Evolutionary conservation across 37 sponge, comb jelly and placozoan genomes (phyloP).

Genomic region (Halisarca cf. caerulea): DNA sequence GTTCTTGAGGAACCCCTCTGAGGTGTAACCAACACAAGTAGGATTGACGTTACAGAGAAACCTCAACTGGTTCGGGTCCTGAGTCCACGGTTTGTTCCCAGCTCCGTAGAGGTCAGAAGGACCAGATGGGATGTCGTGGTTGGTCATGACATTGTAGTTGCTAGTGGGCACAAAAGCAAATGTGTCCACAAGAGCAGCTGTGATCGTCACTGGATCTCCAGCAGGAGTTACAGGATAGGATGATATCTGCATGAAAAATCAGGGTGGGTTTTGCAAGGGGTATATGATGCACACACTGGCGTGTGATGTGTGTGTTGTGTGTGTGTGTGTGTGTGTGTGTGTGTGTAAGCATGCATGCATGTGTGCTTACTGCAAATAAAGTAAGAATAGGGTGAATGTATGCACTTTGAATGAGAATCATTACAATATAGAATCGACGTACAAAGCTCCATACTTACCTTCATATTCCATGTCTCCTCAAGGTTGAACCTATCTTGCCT

Average conservation of each 20-base stretch:
- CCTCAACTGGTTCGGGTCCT: slow-evolving; percentile 22
- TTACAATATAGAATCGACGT: no score
- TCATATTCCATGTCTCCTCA: slow-evolving; percentile 23
- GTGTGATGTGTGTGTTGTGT: no score
- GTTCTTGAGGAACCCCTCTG: slow-evolving; percentile 43
- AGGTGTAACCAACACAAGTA: slow-evolving; percentile 37
- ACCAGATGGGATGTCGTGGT: not conserved
- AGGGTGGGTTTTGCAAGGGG: not conserved
- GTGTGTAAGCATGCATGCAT: no score
- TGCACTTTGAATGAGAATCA: no score
- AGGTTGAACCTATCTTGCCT: not conserved
- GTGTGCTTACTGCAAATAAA: no score
- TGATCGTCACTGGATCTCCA: not conserved
- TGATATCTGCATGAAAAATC: not conserved
- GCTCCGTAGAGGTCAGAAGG: not conserved
- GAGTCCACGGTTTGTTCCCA: not conserved
- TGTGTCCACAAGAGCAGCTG: not conserved
- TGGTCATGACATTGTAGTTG: not conserved
- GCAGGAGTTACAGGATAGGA: not conserved
- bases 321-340: no score
- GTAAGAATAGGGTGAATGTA: no score
- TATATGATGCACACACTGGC: no score
- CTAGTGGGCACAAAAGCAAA: not conserved
- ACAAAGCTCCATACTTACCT: not conserved
- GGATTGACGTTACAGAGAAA: slow-evolving; percentile 39